Evolutionary conservation across 64 coral and sea anemone species (phyloP).

Genomic region (Actinia equina): DNA sequence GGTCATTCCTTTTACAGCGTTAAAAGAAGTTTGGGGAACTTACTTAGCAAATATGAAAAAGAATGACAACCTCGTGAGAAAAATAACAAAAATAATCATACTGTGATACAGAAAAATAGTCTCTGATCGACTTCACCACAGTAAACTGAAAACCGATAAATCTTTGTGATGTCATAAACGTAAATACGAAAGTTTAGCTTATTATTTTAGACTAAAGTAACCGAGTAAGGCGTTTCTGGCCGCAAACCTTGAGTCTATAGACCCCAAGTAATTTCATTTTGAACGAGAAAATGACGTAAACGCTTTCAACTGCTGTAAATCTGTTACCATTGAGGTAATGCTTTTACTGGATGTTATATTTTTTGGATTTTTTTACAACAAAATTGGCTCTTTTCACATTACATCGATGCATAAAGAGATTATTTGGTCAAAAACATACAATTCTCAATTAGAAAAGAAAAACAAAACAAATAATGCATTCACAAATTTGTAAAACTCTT

Average conservation of each 20-base stretch:
- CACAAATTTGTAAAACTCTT: conserved; percentile 2
- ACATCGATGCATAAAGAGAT: neutral
- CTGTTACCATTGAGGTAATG: neutral
- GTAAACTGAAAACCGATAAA: too few species aligned
- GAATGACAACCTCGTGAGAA: neutral
- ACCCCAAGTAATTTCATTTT: neutral
- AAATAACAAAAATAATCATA: neutral
- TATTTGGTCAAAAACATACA: conserved; percentile 1
- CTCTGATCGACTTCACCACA: neutral
- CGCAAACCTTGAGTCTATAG: neutral
- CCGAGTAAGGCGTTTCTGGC: neutral
- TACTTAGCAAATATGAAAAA: neutral
- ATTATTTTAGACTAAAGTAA: neutral
- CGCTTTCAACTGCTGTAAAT: neutral
- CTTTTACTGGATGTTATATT: neutral
- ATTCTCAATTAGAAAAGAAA: neutral
- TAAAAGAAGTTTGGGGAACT: neutral
- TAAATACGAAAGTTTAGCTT: neutral
- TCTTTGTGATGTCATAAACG: neutral
- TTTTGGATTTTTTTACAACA: conserved; percentile 21
- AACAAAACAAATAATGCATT: conserved; percentile 1
- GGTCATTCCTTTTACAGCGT: neutral
- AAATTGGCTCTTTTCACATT: neutral
- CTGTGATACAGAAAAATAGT: neutral
- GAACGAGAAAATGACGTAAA: neutral